Percentiles rank a stretch among this genome's conserved stretches.
Evolutionary conservation across 2,113 vertebrate species (phyloP).

Genomic region (Copsychus sechellarum): DNA sequence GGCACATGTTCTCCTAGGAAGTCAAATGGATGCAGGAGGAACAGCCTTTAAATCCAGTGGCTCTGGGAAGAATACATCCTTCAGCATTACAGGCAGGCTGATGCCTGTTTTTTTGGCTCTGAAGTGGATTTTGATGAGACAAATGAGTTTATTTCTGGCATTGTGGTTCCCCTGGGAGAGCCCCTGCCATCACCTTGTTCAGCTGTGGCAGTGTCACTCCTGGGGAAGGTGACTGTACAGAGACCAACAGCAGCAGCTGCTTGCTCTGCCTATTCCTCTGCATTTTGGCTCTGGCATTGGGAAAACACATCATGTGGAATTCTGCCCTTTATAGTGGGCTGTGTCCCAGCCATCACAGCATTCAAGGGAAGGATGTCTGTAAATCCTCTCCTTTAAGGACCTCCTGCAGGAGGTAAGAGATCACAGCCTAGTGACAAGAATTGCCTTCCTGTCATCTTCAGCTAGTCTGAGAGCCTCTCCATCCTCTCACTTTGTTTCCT

Average conservation of each 20-base stretch:
- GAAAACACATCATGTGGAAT: neutral
- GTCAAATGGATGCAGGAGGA: constrained; percentile 11
- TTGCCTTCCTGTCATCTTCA: neutral
- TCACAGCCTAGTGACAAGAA: neutral
- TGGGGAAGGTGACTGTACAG: neutral
- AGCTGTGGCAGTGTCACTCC: neutral
- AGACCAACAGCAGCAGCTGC: neutral
- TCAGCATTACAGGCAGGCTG: neutral
- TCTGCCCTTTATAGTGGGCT: neutral
- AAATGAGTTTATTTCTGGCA: neutral
- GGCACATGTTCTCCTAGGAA: neutral
- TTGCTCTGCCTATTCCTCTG: neutral
- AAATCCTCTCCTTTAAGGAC: neutral
- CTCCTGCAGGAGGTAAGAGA: neutral
- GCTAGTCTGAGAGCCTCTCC: neutral
- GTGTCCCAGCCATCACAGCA: neutral
- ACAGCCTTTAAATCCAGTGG: constrained; percentile 4
- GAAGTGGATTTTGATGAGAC: neutral
- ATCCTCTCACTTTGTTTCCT: neutral
- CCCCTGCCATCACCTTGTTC: neutral
- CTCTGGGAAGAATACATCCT: neutral
- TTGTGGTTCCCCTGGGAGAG: neutral
- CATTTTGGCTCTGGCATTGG: neutral
- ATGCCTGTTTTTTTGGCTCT: neutral
- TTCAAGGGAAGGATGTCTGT: neutral